Base-by-base conservation (phyloP, 2,797 vertebrate species). In the Steatocranus sp. region DNA sequence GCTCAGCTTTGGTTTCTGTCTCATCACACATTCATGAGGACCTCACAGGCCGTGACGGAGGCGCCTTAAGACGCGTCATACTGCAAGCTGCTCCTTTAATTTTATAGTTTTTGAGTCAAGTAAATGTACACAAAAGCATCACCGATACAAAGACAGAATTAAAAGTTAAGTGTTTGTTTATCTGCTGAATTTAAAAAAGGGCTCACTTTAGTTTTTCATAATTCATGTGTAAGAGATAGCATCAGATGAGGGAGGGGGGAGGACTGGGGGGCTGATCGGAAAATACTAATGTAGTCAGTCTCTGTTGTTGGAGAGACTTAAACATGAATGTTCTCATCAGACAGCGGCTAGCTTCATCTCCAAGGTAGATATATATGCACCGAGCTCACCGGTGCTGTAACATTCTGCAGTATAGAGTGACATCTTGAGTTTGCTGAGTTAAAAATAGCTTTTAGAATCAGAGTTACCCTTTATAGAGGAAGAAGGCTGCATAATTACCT, bases 11-110 rank as follows among this genome's bases (percentile, higher is more conserved):
- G 88, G 93, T 95, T 94, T 95, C 92, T 81, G 86, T 86, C 92
- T 96, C 95, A 95, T 96, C 87, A 95, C 83, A 87, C 89, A 94
- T 96, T 95, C 92, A 96, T 93, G 91, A 94, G 89, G 86, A 84
- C 41, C 49, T 83, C 49, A 75, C 36, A 79, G 79, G 41, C 75
- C 1, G 1, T 3, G 4, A 48, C 1, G 11, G 75, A 81, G 81
- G 53, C 85, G 83, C 91, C 90, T 92, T 76, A 70, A 87, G 88
- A 88, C 46, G 63, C 27, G 66, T 30, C 6, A 1, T 48, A 50
- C 48, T 18, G 7, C 51, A 11, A 76, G 8, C 36, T 17, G 10
- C 10, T 27, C 63, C 5, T 36, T 6, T 8, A 8, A 14, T 63
- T 78, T 27, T 2, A 18, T 56, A 15, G 10, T 11, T 48, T 49